A percentile compares a stretch with the other conserved stretches of the same genome.
These are phyloP conservation scores for Harlomillsia oculata DNA, from an alignment of 1,140 invertebrate species.

Conservation along the genomic window DNA sequence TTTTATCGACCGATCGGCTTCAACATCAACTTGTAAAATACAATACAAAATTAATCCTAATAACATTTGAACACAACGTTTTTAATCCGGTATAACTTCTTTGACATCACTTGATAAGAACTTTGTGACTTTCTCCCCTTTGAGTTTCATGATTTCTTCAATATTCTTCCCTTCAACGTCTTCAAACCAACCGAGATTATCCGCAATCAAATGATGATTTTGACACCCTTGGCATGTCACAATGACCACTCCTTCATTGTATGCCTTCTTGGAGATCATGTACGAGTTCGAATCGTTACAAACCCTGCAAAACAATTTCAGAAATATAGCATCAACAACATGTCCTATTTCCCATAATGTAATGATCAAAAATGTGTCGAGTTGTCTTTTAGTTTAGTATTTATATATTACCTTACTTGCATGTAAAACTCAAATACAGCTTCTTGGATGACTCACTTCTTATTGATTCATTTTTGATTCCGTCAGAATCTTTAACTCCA, in stretches of 20 bases:
- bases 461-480: constrained; percentile 90
- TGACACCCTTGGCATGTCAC: constrained; percentile 45
- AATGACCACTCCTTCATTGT: constrained; percentile 47
- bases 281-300: constrained; percentile 36
- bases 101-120: constrained; percentile 18
- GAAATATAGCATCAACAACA: background rate
- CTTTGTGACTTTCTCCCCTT: constrained; percentile 43
- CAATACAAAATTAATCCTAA: too few species aligned
- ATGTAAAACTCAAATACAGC: constrained; percentile 30
- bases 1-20: too few species aligned
- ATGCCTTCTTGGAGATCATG: constrained; percentile 45
- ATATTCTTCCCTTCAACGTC: constrained; percentile 45
- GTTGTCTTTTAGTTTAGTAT: background rate
- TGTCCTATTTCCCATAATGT: background rate
- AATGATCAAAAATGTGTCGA: background rate
- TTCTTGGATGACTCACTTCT: too few species aligned
- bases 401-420: constrained; percentile 28
- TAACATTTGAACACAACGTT: too few species aligned
- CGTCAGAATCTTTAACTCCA: constrained; percentile 81
- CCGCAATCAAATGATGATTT: constrained; percentile 48
- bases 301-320: constrained; percentile 21
- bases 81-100: constrained; percentile 30
- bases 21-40: too few species aligned
- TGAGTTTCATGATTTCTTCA: constrained; percentile 45
- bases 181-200: constrained; percentile 49